Evolutionary conservation across 1,140 invertebrate genomes (phyloP).

Genomic region (Anthonomus grandis): DNA sequence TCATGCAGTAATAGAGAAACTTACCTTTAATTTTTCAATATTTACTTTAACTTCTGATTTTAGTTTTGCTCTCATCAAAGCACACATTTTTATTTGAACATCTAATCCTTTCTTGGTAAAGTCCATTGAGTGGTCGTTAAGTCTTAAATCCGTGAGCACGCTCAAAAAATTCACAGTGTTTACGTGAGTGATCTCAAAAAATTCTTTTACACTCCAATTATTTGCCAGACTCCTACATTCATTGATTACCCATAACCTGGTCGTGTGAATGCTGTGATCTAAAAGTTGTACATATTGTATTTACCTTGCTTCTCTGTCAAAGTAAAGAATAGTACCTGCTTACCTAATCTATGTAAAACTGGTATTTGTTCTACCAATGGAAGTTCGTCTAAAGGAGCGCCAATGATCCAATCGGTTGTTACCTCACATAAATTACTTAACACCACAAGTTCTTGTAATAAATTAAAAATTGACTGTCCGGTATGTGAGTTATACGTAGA

Average conservation of each 20-base stretch:
- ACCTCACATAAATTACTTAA: constrained; percentile 67
- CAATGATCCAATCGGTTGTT: constrained; percentile 61
- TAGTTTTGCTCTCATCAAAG: constrained; percentile 72
- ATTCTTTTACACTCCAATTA: constrained; percentile 65
- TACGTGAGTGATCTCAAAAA: constrained; percentile 54
- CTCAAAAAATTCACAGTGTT: constrained; percentile 67
- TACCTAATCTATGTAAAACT: constrained; percentile 68
- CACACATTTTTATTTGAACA: constrained; percentile 63
- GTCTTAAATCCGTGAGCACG: constrained; percentile 59
- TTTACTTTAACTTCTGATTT: constrained; percentile 72
- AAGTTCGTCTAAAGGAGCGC: constrained; percentile 63
- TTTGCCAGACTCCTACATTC: constrained; percentile 67
- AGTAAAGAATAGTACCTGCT: not conserved
- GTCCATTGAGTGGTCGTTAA: constrained; percentile 58
- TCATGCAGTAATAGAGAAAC: too few relatives aligned
- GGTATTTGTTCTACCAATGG: constrained; percentile 78
- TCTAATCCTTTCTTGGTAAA: constrained; percentile 51
- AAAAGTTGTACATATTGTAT: constrained; percentile 18
- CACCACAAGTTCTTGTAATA: constrained; percentile 60
- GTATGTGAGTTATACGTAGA: constrained; percentile 34
- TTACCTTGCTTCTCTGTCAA: too few relatives aligned
- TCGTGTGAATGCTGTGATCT: constrained; percentile 75
- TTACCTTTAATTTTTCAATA: constrained; percentile 67
- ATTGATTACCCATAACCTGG: constrained; percentile 66
- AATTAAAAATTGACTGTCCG: constrained; percentile 60